Evolutionary conservation across 2,113 vertebrate genomes (phyloP).

Genomic region (Centrocercus urophasianus): DNA sequence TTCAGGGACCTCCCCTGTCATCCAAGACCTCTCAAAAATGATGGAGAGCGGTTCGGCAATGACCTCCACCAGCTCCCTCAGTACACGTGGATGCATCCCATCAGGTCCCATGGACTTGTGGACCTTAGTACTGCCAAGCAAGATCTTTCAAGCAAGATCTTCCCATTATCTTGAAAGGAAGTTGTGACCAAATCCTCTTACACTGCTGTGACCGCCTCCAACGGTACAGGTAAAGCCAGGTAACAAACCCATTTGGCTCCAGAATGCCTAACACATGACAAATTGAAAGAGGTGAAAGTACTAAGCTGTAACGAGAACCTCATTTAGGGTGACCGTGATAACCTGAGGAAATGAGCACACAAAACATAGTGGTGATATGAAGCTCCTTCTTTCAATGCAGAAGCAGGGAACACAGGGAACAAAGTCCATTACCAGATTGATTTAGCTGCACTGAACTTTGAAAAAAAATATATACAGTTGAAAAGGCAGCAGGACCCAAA

Average conservation of each 20-base stretch:
- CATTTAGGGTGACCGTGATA: constrained; percentile 16
- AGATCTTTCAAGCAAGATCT: constrained; percentile 20
- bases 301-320: constrained; percentile 8
- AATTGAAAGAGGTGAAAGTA: constrained; percentile 45
- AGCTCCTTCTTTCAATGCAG: neutral
- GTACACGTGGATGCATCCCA: no score
- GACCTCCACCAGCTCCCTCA: no score
- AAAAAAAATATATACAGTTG: neutral
- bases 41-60: no score
- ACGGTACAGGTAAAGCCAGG: neutral
- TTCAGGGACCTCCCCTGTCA: no score
- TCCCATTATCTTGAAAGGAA: constrained; percentile 70
- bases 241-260: constrained; percentile 52
- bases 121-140: no score
- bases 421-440: neutral
- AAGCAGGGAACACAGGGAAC: neutral
- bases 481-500: neutral
- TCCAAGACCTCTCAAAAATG: no score
- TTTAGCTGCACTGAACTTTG: neutral
- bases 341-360: neutral
- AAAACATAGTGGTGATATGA: neutral
- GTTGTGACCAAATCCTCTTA: constrained; percentile 58
- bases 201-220: neutral
- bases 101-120: no score
- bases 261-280: constrained; percentile 8